phyloP scores from a whole-genome alignment of 2,113 vertebrate species.

The Sialia sialis region DNA sequence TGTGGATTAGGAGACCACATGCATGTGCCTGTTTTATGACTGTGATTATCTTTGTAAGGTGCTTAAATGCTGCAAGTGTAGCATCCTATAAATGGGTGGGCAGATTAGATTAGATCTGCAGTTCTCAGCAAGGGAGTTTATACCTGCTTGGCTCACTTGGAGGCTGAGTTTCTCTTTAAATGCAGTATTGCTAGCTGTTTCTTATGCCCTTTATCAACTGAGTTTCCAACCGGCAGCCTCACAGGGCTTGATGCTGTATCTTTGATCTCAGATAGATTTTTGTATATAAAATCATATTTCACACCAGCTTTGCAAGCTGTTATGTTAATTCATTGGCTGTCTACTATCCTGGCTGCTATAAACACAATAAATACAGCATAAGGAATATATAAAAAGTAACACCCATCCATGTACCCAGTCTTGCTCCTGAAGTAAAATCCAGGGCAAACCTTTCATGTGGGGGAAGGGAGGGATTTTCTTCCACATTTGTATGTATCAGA shows the following conservation, averaged over 20 bases:
- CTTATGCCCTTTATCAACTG: constrained; percentile 23
- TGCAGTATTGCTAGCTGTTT: constrained; percentile 6
- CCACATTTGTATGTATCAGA: constrained; percentile 35
- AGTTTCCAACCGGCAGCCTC: constrained; percentile 21
- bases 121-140: constrained; percentile 42
- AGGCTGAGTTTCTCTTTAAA: constrained; percentile 52
- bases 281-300: constrained; percentile 43
- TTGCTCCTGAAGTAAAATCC: not conserved
- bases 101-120: constrained; percentile 56
- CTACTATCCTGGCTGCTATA: constrained; percentile 1
- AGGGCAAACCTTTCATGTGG: not conserved
- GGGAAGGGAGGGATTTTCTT: not conserved
- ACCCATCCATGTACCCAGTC: not conserved
- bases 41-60: constrained; percentile 59
- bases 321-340: constrained; percentile 27
- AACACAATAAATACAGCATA: not conserved
- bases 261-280: constrained; percentile 49
- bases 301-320: constrained; percentile 14
- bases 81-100: constrained; percentile 33
- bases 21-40: constrained; percentile 38
- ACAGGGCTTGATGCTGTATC: constrained; percentile 3
- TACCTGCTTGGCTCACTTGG: constrained; percentile 52
- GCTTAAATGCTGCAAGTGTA: constrained; percentile 44
- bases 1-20: constrained; percentile 57
- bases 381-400: not conserved